phyloP scores from a whole-genome alignment of 2,113 vertebrate species.

The Eublepharis macularius region DNA sequence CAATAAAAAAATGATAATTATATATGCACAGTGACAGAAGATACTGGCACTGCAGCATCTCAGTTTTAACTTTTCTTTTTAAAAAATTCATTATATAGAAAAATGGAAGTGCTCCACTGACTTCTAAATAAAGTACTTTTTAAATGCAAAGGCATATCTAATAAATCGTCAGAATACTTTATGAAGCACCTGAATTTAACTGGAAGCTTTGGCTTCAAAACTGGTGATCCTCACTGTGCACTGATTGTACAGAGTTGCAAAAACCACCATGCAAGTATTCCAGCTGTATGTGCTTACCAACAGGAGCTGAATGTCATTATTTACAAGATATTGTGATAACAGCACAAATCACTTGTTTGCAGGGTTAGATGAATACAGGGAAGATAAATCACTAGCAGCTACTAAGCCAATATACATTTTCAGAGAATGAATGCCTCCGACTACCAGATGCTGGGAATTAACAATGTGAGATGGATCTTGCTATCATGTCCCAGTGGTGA shows the following conservation, averaged over 20 bases:
- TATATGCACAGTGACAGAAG: not conserved
- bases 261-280: not conserved
- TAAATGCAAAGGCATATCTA: not conserved
- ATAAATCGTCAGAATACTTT: not conserved
- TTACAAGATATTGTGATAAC: not conserved
- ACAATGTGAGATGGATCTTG: not conserved
- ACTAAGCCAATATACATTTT: not conserved
- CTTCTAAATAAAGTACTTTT: not conserved
- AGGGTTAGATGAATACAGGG: not conserved
- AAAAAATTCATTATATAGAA: not conserved
- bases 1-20: no score
- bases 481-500: not conserved
- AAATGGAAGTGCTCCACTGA: not conserved
- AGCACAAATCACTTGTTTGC: not conserved
- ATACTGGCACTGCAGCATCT: not conserved
- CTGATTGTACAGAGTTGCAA: not conserved
- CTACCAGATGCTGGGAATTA: not conserved
- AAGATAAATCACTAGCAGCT: not conserved
- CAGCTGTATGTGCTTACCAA: not conserved
- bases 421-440: not conserved
- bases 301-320: constrained; percentile 5
- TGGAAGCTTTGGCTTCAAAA: not conserved
- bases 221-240: not conserved
- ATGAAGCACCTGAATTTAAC: not conserved
- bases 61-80: not conserved